phyloP scores from a whole-genome alignment of 1,140 invertebrate species.

The Eriosoma lanigerum region DNA sequence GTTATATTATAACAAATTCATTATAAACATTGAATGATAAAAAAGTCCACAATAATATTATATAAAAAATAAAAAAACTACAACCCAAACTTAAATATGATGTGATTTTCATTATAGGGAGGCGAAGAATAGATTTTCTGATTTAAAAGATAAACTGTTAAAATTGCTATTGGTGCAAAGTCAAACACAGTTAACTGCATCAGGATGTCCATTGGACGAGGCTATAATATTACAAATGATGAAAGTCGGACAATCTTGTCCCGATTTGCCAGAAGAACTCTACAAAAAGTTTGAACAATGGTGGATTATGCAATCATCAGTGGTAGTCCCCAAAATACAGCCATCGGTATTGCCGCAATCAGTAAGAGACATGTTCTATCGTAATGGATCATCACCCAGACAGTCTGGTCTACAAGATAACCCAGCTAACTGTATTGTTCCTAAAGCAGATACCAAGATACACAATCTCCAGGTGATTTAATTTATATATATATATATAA shows the following conservation, averaged over 20 bases:
- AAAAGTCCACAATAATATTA: too few species aligned
- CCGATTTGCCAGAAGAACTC: slow-evolving; percentile 74
- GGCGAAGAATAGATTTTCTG: slow-evolving; percentile 73
- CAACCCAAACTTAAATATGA: too few species aligned
- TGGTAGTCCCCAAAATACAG: slow-evolving; percentile 61
- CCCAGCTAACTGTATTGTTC: slow-evolving; percentile 20
- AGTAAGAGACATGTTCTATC: slow-evolving; percentile 47
- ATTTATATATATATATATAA: not conserved
- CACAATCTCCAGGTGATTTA: slow-evolving; percentile 43
- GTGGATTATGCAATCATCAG: slow-evolving; percentile 67
- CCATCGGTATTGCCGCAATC: slow-evolving; percentile 58
- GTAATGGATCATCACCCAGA: slow-evolving; percentile 38
- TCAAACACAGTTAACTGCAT: slow-evolving; percentile 78
- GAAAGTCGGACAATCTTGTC: slow-evolving; percentile 40
- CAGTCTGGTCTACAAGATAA: slow-evolving; percentile 32
- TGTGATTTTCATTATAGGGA: slow-evolving; percentile 58
- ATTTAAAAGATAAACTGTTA: slow-evolving; percentile 91
- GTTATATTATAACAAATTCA: not conserved
- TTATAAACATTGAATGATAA: too few species aligned
- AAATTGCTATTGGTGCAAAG: slow-evolving; percentile 84
- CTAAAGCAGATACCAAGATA: slow-evolving; percentile 27
- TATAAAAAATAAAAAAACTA: too few species aligned
- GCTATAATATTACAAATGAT: slow-evolving; percentile 62
- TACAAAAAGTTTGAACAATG: slow-evolving; percentile 76
- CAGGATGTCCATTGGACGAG: slow-evolving; percentile 91